These are phyloP conservation scores for Parthenolecanium corni DNA, from an alignment of 2,888 invertebrate genomes.

Conservation along the genomic window DNA sequence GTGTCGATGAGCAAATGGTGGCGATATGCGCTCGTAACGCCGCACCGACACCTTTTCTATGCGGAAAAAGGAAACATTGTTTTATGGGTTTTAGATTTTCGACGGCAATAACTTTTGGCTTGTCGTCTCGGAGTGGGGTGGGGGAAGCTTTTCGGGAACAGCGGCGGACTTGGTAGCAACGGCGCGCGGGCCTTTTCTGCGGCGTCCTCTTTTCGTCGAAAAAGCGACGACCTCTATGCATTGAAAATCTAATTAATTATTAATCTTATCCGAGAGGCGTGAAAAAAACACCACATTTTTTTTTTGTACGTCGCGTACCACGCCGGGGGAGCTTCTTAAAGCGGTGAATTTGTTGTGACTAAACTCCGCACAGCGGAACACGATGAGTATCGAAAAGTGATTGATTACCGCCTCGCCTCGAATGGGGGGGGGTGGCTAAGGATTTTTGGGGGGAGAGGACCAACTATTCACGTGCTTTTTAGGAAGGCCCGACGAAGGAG, in stretches of 20 bases:
- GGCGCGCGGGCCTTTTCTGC: background rate
- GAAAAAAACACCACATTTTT: constrained; percentile 18
- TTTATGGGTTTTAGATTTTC: background rate
- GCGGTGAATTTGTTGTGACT: background rate
- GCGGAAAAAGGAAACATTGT: background rate
- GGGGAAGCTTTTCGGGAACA: background rate
- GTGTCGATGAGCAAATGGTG: background rate
- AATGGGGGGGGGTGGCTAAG: no score
- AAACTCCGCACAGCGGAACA: background rate
- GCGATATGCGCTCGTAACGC: background rate
- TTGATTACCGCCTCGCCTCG: background rate
- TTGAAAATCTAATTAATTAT: constrained; percentile 21
- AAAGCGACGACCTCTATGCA: background rate
- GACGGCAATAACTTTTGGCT: background rate
- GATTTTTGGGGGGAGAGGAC: no score
- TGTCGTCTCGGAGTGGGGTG: background rate
- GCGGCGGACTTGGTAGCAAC: background rate
- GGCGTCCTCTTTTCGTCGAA: background rate
- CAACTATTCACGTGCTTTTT: no score
- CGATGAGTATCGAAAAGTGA: background rate
- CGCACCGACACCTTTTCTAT: background rate
- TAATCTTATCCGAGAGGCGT: constrained; percentile 13
- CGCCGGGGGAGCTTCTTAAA: no score
- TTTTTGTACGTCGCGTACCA: constrained; percentile 8
- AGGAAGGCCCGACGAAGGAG: no score